Conservation (phyloP, 2,797 vertebrate species). For the Aulostomus chinensis region DNA sequence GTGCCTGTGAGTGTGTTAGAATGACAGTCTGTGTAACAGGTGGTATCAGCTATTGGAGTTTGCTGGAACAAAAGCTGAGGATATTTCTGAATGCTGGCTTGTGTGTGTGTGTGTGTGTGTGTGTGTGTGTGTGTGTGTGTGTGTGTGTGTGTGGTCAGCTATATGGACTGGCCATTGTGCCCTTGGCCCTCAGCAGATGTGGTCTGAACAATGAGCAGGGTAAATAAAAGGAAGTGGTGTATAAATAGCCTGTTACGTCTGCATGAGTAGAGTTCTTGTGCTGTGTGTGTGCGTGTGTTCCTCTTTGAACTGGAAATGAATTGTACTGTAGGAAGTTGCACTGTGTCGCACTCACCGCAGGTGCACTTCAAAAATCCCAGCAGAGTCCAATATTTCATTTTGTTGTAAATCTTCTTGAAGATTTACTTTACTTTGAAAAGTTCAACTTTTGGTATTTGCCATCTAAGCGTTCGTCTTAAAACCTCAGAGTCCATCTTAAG, state of each 20-base stretch:
- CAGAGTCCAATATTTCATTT: no score
- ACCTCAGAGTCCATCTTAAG: neutral
- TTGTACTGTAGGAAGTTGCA: slow-evolving; percentile 62
- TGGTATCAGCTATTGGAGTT: slow-evolving; percentile 55
- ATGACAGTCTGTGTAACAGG: slow-evolving; percentile 65
- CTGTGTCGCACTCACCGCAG: slow-evolving; percentile 32
- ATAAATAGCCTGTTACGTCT: slow-evolving; percentile 77
- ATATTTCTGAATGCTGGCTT: slow-evolving; percentile 48
- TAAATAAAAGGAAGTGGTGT: slow-evolving; percentile 87
- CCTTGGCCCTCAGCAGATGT: slow-evolving; percentile 81
- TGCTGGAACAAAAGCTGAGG: slow-evolving; percentile 52
- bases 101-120: slow-evolving; percentile 39
- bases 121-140: slow-evolving; percentile 28
- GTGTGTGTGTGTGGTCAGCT: slow-evolving; percentile 64
- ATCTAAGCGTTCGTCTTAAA: neutral
- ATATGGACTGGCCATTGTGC: slow-evolving; percentile 79
- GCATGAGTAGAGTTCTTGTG: slow-evolving; percentile 54
- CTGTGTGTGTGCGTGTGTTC: slow-evolving; percentile 32
- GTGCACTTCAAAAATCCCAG: slow-evolving; percentile 17
- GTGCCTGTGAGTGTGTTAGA: slow-evolving; percentile 13
- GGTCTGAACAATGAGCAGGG: slow-evolving; percentile 81
- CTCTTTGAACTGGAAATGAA: slow-evolving; percentile 61
- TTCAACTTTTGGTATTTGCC: neutral
- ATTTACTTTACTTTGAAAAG: neutral
- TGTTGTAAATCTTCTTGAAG: no score